Evolutionary conservation across 2,113 vertebrate genomes (phyloP).

Genomic region (Condylura cristata): DNA sequence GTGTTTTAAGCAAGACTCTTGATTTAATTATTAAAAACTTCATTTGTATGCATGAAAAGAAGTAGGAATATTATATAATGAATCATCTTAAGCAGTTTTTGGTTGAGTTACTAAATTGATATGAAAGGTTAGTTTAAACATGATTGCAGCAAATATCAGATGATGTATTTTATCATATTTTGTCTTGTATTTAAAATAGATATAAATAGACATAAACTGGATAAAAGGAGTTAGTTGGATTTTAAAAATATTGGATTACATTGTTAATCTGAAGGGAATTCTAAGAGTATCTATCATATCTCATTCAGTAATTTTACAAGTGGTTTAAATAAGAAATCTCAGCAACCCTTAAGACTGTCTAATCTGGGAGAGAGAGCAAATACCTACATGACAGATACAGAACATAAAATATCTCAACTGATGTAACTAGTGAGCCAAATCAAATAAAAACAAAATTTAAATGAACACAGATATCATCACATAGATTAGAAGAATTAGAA

Average conservation of each 20-base stretch:
- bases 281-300: background rate
- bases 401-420: background rate
- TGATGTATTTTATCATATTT: background rate
- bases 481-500: background rate
- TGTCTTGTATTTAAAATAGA: slow-evolving; percentile 19
- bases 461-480: background rate
- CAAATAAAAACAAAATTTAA: slow-evolving; percentile 52
- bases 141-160: slow-evolving; percentile 30
- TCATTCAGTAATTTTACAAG: background rate
- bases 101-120: background rate
- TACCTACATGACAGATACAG: background rate
- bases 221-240: background rate
- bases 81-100: slow-evolving; percentile 3
- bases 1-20: background rate
- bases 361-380: background rate
- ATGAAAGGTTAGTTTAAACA: background rate
- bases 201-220: no score
- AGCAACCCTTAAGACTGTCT: background rate
- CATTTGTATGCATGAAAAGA: slow-evolving; percentile 38
- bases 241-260: background rate
- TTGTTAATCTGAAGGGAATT: background rate
- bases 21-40: slow-evolving; percentile 36
- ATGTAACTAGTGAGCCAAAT: slow-evolving; percentile 43
- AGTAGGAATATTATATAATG: slow-evolving; percentile 10
- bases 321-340: background rate